Evolutionary conservation across 2,113 vertebrate species (phyloP).

Genomic region (cat (Felis catus)): DNA sequence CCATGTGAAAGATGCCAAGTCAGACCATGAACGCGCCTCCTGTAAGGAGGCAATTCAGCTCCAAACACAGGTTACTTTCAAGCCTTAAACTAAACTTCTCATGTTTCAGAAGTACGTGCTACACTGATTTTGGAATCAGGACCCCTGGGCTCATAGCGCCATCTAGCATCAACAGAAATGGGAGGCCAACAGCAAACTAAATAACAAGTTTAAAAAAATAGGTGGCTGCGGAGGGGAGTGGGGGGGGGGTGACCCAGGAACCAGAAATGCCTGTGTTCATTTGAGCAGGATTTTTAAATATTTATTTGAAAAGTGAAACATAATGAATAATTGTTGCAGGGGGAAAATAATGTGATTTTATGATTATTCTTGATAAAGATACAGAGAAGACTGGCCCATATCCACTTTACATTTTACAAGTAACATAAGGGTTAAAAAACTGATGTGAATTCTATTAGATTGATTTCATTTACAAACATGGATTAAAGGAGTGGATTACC

Average conservation of each 20-base stretch:
- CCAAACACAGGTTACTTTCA: neutral
- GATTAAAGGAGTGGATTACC: neutral
- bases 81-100: neutral
- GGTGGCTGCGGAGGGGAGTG: too few species aligned
- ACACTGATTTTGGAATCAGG: neutral
- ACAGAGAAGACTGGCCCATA: neutral
- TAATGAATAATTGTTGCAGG: neutral
- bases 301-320: neutral
- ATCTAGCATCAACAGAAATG: constrained; percentile 9
- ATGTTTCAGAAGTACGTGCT: neutral
- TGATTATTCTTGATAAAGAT: neutral
- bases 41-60: neutral
- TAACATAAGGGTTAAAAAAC: neutral
- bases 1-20: neutral
- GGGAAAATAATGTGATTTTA: neutral
- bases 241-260: neutral
- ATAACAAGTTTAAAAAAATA: neutral
- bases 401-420: neutral
- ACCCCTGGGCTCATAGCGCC: neutral
- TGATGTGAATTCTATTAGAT: neutral
- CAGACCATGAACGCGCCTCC: neutral
- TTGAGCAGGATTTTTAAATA: neutral
- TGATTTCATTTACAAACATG: neutral
- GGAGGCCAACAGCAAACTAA: neutral
- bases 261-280: neutral